Evolutionary conservation across 2,888 invertebrate species (phyloP).

Genomic region (Dryobotodes eremita): DNA sequence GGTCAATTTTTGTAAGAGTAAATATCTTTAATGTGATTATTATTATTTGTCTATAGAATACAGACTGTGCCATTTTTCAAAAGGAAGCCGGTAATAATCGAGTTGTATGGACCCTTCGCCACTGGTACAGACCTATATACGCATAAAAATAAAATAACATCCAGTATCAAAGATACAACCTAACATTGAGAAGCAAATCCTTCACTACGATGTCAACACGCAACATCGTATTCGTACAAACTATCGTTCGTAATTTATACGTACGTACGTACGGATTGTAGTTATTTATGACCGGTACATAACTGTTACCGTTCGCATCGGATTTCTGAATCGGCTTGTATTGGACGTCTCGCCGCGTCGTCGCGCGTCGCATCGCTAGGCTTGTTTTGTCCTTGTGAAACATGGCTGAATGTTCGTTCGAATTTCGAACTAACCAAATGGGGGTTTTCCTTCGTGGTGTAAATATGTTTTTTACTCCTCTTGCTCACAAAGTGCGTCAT

Average conservation of each 20-base stretch:
- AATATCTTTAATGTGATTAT: too few species aligned
- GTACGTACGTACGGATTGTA: conserved; percentile 23
- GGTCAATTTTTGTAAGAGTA: too few species aligned
- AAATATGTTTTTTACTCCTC: background rate
- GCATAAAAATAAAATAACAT: background rate
- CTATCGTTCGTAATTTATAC: conserved; percentile 27
- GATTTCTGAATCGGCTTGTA: conserved; percentile 33
- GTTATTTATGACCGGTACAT: conserved; percentile 50
- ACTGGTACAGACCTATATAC: background rate
- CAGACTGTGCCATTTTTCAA: too few species aligned
- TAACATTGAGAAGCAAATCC: conserved; percentile 9
- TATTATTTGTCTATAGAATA: too few species aligned
- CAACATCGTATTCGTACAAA: conserved; percentile 26
- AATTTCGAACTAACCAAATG: conserved; percentile 39
- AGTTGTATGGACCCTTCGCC: too few species aligned
- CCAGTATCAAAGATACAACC: background rate
- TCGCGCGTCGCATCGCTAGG: conserved; percentile 6
- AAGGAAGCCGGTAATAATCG: too few species aligned
- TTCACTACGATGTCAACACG: conserved; percentile 15
- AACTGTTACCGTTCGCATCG: conserved; percentile 37
- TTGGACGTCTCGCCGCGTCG: conserved; percentile 4
- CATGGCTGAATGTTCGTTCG: conserved; percentile 34
- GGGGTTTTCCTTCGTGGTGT: background rate
- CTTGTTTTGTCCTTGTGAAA: conserved; percentile 57
- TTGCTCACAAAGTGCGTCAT: too few species aligned